Base-by-base conservation (phyloP, 2,888 invertebrate species). In the Rhopalosiphum nymphaeae region DNA sequence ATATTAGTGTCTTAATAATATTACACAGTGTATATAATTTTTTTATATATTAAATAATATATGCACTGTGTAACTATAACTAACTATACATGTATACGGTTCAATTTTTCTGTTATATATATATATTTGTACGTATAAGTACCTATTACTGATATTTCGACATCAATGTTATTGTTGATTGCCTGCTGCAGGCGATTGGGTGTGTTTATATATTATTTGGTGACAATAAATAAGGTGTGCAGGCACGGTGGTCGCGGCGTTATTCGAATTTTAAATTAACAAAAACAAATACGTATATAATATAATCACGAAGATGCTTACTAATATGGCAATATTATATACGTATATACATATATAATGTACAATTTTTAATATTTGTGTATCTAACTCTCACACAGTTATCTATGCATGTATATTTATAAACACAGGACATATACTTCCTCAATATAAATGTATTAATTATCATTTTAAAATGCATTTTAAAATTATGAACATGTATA, bases 251-350 rank as follows among this genome's bases (percentile, higher is more conserved):
- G 78, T 78, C 78, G 78, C 36, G 21, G 78, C 36, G 36, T 78
- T 78, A 78, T 78, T 36, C 29, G 86, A 78, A 78, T 78, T 78
- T 78, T 78, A 78, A 67, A 78, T 78, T 78, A 78, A 36, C 36
- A 21, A 36, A 78, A 78, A 42, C 36, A 78, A 78, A 78, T 21
- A 61, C 29, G 11, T 36, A 78, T 5, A 3, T 9, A 36, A 5
- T 36, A 78, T 21, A 36, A 36, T 36, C 78, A 78, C 78, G 36
- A 78, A 78, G 78, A 78, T 7, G 36, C 9, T 78, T 53, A 53
- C 21, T 21, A 21, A 53, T 53, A 53, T 53, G 21, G 53, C 53
- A 53, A 21, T 53, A 53, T 53, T 53, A 53, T 53, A 78, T 78
- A 78, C n/a, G 16, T n/a, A n/a, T 78, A 78, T 36, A 36, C 36